Evolutionary conservation across 2,797 vertebrate genomes (phyloP).

Genomic region (Todus mexicanus): DNA sequence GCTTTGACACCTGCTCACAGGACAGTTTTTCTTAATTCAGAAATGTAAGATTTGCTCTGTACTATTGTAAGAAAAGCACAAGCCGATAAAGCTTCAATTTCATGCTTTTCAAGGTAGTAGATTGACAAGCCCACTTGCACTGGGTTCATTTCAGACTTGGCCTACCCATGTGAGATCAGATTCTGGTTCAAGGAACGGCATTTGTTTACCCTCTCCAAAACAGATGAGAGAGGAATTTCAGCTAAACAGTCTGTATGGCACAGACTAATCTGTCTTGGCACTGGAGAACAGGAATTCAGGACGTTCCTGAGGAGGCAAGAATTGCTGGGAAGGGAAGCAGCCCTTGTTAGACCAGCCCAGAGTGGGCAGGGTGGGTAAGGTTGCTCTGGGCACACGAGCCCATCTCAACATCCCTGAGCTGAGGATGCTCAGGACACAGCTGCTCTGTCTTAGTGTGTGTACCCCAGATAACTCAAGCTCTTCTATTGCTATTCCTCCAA

Average conservation of each 20-base stretch:
- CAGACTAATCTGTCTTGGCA: not conserved
- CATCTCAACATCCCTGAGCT: not conserved
- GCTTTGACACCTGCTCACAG: not conserved
- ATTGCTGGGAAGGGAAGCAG: not conserved
- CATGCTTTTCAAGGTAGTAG: not conserved
- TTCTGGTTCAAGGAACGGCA: not conserved
- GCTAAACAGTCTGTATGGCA: not conserved
- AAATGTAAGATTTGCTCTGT: not conserved
- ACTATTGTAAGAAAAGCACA: not conserved
- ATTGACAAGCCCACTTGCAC: not conserved
- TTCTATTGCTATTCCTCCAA: not conserved
- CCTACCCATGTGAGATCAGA: not conserved
- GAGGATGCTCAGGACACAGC: not conserved
- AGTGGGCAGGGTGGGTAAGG: not conserved
- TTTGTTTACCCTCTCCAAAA: not conserved
- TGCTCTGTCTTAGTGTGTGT: not conserved
- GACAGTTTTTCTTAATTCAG: not conserved
- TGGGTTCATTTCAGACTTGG: not conserved
- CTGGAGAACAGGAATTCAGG: not conserved
- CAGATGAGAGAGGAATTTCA: not conserved
- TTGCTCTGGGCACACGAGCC: not conserved
- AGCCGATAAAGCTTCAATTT: not conserved
- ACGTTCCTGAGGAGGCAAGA: not conserved
- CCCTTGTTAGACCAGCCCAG: not conserved
- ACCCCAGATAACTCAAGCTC: not conserved